Evolutionary conservation across 2,797 vertebrate species (phyloP).

Genomic region (Rhinoraja longicauda): DNA sequence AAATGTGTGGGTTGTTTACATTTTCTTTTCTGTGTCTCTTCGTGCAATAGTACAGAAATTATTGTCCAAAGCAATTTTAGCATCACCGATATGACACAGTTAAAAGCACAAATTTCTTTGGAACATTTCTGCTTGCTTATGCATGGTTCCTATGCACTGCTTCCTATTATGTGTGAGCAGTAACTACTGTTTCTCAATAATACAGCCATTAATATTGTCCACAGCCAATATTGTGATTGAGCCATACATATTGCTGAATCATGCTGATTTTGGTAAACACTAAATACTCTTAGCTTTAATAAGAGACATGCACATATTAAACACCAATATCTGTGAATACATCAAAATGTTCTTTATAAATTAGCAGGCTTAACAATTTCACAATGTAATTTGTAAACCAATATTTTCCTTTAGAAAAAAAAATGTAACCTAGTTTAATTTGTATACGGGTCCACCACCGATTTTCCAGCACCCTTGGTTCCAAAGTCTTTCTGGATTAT

Average conservation of each 20-base stretch:
- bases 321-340: constrained; percentile 67
- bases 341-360: constrained; percentile 55
- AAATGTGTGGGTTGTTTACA: constrained; percentile 87
- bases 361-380: constrained; percentile 69
- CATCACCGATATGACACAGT: constrained; percentile 59
- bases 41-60: constrained; percentile 92
- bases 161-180: constrained; percentile 62
- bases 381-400: neutral
- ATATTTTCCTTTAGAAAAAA: neutral
- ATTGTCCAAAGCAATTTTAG: constrained; percentile 84
- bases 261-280: constrained; percentile 77
- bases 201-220: constrained; percentile 77
- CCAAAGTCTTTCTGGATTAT: no score
- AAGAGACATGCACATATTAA: constrained; percentile 67
- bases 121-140: constrained; percentile 48
- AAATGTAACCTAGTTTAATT: no score
- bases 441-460: no score
- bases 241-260: constrained; percentile 64
- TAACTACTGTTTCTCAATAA: constrained; percentile 79
- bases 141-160: constrained; percentile 45
- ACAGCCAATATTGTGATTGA: constrained; percentile 65
- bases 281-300: constrained; percentile 68
- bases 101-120: constrained; percentile 55
- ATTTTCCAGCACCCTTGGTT: no score
- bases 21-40: constrained; percentile 97